These are phyloP conservation scores for Eleutherodactylus coqui DNA, from an alignment of 2,797 vertebrate species.

Conservation along the genomic window DNA sequence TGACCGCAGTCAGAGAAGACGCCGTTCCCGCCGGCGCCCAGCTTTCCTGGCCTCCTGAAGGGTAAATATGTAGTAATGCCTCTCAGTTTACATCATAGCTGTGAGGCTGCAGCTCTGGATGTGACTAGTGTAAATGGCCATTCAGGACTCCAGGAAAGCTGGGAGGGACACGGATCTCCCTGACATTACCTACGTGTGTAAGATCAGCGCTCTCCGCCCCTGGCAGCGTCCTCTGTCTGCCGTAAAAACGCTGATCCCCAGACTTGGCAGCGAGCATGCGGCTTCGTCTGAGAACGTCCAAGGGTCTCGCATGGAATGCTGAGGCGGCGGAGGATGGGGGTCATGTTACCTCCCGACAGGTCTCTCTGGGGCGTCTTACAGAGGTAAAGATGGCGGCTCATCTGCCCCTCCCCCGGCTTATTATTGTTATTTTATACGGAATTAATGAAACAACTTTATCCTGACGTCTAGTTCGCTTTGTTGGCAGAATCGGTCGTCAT, in stretches of 20 bases:
- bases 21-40: not conserved
- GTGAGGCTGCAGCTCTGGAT: no score
- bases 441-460: conserved; percentile 46
- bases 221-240: not conserved
- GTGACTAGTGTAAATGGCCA: not conserved
- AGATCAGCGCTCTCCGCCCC: not conserved
- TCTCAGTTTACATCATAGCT: no score
- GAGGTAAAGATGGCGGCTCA: conserved; percentile 51
- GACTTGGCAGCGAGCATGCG: conserved; percentile 48
- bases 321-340: conserved; percentile 46
- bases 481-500: conserved; percentile 24
- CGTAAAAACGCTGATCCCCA: conserved; percentile 13
- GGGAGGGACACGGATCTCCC: not conserved
- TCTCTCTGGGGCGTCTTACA: conserved; percentile 49
- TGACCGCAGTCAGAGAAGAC: not conserved
- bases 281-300: conserved; percentile 36
- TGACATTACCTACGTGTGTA: not conserved
- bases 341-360: conserved; percentile 49
- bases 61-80: no score
- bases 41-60: not conserved
- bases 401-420: not conserved
- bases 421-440: conserved; percentile 13
- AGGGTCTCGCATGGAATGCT: conserved; percentile 36
- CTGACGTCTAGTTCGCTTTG: conserved; percentile 7
- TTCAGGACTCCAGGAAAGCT: not conserved